Base-by-base conservation (phyloP, 2,113 vertebrate genomes). In the Oreochromis spilurus region DNA sequence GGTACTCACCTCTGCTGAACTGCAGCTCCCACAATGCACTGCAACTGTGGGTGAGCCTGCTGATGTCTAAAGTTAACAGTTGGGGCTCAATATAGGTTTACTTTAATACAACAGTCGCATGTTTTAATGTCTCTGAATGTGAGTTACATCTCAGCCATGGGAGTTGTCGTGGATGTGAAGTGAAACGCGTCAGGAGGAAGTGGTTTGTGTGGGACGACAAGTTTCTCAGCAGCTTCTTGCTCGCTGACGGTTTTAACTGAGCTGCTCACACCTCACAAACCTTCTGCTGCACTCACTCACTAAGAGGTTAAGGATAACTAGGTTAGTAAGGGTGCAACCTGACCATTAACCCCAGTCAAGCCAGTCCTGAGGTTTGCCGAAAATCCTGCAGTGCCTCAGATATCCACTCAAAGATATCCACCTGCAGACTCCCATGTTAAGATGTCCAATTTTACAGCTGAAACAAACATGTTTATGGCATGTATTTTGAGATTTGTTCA, bases 131-230 rank as follows among this genome's bases (percentile, higher is more conserved):
- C 6, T 77, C 45, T 77, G 72, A 19, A 34, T 75, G 70, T 50
- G 70, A 50, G 70, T 16, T 29, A 48, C 70, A 31, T 19, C 26
- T 19, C 9, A 45, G 16, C 26, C 26, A 12, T 50, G 45, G 45
- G 43, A 75, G 43, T 26, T 3, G 54, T 11, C 54, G 10, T 79
- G 8, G 31, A 79, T 24, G 34, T 34, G 82, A 85, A 80, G 21
- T 34, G 72, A 83, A 86, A 54, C 75, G 31, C 31, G 43, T 62
- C 75, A 5, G 62, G 81, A 87, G 78, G 84, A 86, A 89, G 88
- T 84, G 88, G 84, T 81, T 84, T 81, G 45, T 60, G 52, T 55
- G 34, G 57, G 58, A 60, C 21, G 4, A 10, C 17, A 4, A 77
- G n/a, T 78, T 82, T 52, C 53, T 34, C 84, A 60, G 54, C 87